phyloP scores from a whole-genome alignment of 1,140 invertebrate genomes.

The Nasonia giraulti region DNA sequence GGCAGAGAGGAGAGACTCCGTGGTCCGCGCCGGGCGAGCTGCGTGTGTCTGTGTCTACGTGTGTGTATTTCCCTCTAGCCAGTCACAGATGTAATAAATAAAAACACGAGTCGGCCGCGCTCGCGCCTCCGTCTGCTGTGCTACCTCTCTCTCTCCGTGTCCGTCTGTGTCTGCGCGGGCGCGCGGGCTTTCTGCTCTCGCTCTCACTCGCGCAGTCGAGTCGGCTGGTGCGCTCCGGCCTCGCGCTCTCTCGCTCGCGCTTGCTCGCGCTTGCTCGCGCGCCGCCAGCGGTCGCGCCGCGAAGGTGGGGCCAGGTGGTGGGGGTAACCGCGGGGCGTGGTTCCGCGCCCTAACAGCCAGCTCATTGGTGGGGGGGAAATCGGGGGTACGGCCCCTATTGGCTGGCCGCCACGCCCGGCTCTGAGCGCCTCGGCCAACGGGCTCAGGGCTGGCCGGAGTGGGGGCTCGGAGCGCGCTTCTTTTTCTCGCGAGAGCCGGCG shows the following conservation, averaged over 20 bases:
- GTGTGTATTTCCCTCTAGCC: conserved; percentile 75
- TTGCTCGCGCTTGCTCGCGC: conserved; percentile 7
- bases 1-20: not conserved
- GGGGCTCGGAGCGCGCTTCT: conserved; percentile 22
- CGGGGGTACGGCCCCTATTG: not conserved
- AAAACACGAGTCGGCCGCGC: conserved; percentile 72
- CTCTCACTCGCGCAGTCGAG: not conserved
- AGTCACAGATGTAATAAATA: conserved; percentile 81
- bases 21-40: conserved; percentile 54
- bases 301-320: conserved; percentile 70
- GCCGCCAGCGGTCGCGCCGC: not conserved
- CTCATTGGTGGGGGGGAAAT: not conserved
- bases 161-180: conserved; percentile 27
- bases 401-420: conserved; percentile 23
- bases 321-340: conserved; percentile 64
- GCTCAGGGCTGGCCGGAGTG: not conserved
- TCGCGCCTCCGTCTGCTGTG: conserved; percentile 13
- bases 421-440: conserved; percentile 54
- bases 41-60: conserved; percentile 56
- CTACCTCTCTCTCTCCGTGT: conserved; percentile 33
- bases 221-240: not conserved
- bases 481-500: conserved; percentile 16
- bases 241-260: not conserved
- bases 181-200: conserved; percentile 7
- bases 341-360: conserved; percentile 56